These are phyloP conservation scores for Limanda limanda DNA, from an alignment of 2,113 vertebrate genomes.

Conservation along the genomic window DNA sequence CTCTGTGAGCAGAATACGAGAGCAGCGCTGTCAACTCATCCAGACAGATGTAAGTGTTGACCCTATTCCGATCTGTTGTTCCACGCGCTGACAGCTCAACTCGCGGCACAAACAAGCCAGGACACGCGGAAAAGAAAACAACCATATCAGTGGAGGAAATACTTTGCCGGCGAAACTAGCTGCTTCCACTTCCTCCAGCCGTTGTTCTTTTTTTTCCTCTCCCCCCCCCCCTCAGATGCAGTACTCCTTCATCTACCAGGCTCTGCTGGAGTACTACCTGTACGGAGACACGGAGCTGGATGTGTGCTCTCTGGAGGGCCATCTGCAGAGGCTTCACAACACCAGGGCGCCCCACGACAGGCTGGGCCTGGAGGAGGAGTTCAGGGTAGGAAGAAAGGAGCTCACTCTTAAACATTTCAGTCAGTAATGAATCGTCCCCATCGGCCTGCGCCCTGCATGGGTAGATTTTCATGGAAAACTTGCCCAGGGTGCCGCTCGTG, in stretches of 20 bases:
- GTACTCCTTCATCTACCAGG: conserved; percentile 99
- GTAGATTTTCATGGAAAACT: conserved; percentile 62
- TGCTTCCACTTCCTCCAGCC: conserved; percentile 27
- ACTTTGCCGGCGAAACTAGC: conserved; percentile 41
- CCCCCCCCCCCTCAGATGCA: conserved; percentile 87
- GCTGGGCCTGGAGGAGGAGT: conserved; percentile 96
- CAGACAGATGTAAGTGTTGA: conserved; percentile 95
- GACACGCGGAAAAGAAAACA: conserved; percentile 38
- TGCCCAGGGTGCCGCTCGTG: conserved; percentile 72
- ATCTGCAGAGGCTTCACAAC: conserved; percentile 90
- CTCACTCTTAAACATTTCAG: conserved; percentile 65
- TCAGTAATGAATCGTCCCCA: conserved; percentile 68
- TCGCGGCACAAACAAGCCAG: conserved; percentile 59
- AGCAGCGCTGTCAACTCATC: conserved; percentile 97
- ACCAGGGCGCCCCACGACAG: conserved; percentile 88
- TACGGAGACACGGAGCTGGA: conserved; percentile 98
- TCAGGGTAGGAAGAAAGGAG: conserved; percentile 85
- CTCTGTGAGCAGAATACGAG: conserved; percentile 92
- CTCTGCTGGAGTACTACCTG: conserved; percentile 95
- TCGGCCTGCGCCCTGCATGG: conserved; percentile 48
- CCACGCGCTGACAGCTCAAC: conserved; percentile 67
- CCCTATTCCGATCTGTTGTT: conserved; percentile 64
- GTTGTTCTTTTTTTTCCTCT: conserved; percentile 8
- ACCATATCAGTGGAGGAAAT: conserved; percentile 38
- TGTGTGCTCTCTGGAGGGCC: conserved; percentile 96